A percentile compares a stretch with the other conserved stretches of the same genome.
phyloP scores from a whole-genome alignment of 2,888 invertebrate genomes.

The Hipparchia semele region DNA sequence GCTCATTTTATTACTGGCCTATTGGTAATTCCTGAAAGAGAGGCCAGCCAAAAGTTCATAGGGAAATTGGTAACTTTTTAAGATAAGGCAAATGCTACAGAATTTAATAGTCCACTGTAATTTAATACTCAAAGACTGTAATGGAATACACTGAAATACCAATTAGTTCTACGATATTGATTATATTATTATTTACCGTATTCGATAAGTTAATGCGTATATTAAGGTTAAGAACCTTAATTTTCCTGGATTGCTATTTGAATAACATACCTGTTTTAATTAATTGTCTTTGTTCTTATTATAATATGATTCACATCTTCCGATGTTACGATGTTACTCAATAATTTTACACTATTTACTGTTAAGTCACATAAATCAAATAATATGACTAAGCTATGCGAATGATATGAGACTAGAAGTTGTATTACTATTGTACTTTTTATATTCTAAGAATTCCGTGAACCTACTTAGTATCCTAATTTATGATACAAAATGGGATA shows the following conservation, averaged over 20 bases:
- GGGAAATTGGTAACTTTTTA: background rate
- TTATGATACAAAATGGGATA: background rate
- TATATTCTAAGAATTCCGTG: background rate
- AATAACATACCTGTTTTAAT: conserved; percentile 5
- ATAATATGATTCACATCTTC: conserved; percentile 18
- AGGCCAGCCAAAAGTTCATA: background rate
- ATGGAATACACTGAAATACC: too few relatives aligned
- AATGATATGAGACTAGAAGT: background rate
- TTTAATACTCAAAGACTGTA: too few relatives aligned
- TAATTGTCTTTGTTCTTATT: conserved; percentile 1
- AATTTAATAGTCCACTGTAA: too few relatives aligned
- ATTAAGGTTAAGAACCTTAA: conserved; percentile 29
- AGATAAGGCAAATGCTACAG: background rate
- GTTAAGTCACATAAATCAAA: background rate
- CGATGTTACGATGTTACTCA: background rate
- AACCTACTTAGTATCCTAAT: background rate
- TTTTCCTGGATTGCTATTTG: conserved; percentile 18
- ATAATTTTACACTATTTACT: conserved; percentile 19
- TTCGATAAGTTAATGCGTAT: background rate
- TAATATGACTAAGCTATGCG: conserved; percentile 1
- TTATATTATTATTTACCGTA: background rate
- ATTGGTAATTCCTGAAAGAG: background rate
- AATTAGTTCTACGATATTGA: background rate
- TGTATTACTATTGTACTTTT: background rate
- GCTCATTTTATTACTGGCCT: background rate